These are phyloP conservation scores for Diaphora mendica DNA, from an alignment of 2,888 invertebrate genomes.

Conservation along the genomic window DNA sequence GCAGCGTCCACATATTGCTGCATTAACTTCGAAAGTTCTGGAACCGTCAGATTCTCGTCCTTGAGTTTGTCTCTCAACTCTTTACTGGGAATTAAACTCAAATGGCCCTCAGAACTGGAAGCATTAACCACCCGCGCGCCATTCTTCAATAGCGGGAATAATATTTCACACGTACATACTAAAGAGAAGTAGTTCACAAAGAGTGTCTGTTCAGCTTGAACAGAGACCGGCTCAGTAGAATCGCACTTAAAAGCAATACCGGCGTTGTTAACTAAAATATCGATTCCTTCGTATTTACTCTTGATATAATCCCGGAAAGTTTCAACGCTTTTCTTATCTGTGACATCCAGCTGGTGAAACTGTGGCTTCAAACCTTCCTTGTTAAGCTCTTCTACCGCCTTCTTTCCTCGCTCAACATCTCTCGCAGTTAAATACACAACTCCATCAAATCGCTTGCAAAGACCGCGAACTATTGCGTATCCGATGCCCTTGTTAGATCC, in stretches of 20 bases:
- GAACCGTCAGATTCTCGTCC: conserved; percentile 84
- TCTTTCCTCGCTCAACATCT: conserved; percentile 4
- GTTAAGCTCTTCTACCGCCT: not conserved
- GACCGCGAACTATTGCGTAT: conserved; percentile 80
- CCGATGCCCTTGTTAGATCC: conserved; percentile 90
- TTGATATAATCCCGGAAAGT: conserved; percentile 87
- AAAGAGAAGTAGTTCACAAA: conserved; percentile 89
- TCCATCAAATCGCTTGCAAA: conserved; percentile 1
- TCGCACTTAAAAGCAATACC: conserved; percentile 61
- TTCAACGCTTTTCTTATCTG: conserved; percentile 86
- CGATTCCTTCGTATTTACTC: conserved; percentile 88
- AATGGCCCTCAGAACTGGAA: conserved; percentile 89
- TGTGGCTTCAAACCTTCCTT: conserved; percentile 1
- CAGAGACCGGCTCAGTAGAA: not conserved
- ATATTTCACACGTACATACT: conserved; percentile 86
- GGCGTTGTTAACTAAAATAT: conserved; percentile 72
- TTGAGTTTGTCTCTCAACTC: conserved; percentile 68
- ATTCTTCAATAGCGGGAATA: conserved; percentile 89
- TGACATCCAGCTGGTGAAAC: conserved; percentile 88
- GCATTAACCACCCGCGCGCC: conserved; percentile 91
- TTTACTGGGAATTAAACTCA: conserved; percentile 83
- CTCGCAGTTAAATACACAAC: not conserved
- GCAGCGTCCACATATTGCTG: conserved; percentile 88
- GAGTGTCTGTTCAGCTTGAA: not conserved
- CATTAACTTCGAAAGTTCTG: conserved; percentile 87